Evolutionary conservation across 2,113 vertebrate genomes (phyloP).

Genomic region (Scomber colias): DNA sequence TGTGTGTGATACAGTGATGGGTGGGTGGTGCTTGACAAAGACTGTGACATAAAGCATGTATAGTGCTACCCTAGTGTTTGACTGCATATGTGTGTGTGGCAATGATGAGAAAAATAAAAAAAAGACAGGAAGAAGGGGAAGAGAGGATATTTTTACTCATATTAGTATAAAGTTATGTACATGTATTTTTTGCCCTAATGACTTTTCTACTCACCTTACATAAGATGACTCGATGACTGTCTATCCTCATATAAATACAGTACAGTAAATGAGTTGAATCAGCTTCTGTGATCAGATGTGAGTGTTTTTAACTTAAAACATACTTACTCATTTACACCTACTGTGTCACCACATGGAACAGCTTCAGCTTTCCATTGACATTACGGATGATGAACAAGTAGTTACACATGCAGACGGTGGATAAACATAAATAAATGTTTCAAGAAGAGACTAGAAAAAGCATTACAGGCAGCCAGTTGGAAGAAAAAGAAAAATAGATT

Average conservation of each 20-base stretch:
- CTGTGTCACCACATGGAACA: background rate
- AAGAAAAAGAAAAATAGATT: background rate
- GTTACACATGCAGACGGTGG: background rate
- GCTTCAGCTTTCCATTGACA: background rate
- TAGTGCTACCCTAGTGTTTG: conserved; percentile 72
- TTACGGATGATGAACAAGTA: conserved; percentile 3
- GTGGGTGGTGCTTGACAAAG: conserved; percentile 78
- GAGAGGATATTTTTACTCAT: background rate
- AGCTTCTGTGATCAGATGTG: background rate
- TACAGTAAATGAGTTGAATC: background rate
- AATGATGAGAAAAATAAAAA: conserved; percentile 26
- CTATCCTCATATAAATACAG: background rate
- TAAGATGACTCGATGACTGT: background rate
- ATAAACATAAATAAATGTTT: background rate
- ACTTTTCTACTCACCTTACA: no score
- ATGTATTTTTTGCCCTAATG: no score
- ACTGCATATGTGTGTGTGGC: conserved; percentile 20
- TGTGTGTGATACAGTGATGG: conserved; percentile 24
- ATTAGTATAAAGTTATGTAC: background rate
- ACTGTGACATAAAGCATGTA: conserved; percentile 88
- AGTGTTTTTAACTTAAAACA: background rate
- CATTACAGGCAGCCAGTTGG: conserved; percentile 20
- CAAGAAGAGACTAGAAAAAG: background rate
- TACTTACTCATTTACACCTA: background rate
- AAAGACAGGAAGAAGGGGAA: background rate